Evolutionary conservation across 2,113 vertebrate species (phyloP).

Genomic region (rabbit (Oryctolagus cuniculus)): mOryCun1.1 NC_091435.1:166101001-166101500

Average conservation of each 20-base stretch:
- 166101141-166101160: not conserved
- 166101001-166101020: not conserved
- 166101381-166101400: no score
- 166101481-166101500: not conserved
- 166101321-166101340: not conserved
- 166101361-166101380: not conserved
- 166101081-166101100: not conserved
- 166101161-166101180: not conserved
- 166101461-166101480: not conserved
- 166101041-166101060: not conserved
- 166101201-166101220: not conserved
- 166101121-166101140: slow-evolving; percentile 1
- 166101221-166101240: not conserved
- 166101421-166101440: not conserved
- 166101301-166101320: not conserved
- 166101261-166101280: not conserved
- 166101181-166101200: not conserved
- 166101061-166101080: not conserved
- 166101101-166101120: not conserved
- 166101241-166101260: not conserved
- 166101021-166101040: not conserved
- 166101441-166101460: not conserved
- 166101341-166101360: not conserved
- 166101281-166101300: not conserved
- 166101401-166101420: not conserved